Conservation (phyloP, 2,797 vertebrate species). For the Cyclura pinguis region DNA sequence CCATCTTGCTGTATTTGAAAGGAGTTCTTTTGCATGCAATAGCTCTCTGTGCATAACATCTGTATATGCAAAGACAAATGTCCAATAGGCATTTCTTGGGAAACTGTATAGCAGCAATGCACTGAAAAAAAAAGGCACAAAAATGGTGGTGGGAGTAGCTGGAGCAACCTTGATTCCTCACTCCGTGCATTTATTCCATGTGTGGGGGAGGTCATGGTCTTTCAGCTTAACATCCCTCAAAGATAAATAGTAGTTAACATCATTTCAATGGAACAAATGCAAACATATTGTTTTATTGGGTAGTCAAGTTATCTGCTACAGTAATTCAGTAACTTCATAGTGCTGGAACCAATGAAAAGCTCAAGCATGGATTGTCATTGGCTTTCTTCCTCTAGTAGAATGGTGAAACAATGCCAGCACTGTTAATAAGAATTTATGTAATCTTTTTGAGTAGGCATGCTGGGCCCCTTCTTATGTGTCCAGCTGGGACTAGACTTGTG, state of each 20-base stretch:
- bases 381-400: neutral
- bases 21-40: too few relatives aligned
- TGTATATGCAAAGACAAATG: too few relatives aligned
- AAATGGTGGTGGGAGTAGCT: too few relatives aligned
- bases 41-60: too few relatives aligned
- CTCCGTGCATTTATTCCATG: neutral
- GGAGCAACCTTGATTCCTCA: too few relatives aligned
- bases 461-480: constrained; percentile 10
- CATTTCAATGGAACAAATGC: neutral
- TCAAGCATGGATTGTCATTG: neutral
- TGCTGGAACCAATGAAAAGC: neutral
- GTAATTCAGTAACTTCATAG: neutral
- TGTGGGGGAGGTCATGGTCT: too few relatives aligned
- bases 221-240: neutral
- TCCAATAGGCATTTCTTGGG: too few relatives aligned
- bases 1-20: too few relatives aligned
- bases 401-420: neutral
- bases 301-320: neutral
- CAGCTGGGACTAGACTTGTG: neutral
- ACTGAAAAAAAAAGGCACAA: too few relatives aligned
- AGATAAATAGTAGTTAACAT: neutral
- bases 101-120: too few relatives aligned
- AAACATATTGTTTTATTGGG: neutral
- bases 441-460: neutral
- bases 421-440: too few relatives aligned